phyloP scores from a whole-genome alignment of 37 sponge, comb jelly and placozoan genomes.

The Diacarnus erythraeanus region DNA sequence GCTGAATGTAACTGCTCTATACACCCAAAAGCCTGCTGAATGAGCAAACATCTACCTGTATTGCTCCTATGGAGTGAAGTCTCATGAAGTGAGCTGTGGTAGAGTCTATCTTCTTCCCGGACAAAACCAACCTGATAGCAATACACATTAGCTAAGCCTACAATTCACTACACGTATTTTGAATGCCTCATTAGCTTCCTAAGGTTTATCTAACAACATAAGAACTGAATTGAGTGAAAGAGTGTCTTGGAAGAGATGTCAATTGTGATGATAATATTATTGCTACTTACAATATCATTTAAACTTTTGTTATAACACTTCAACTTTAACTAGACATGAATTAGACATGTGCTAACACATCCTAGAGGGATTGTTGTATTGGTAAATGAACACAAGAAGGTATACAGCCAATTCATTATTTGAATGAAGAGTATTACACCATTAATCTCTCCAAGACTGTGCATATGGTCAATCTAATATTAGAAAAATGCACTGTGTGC shows the following conservation, averaged over 20 bases:
- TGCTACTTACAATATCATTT: not conserved
- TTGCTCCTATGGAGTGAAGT: not conserved
- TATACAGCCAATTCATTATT: too few relatives aligned
- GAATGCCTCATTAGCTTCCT: not conserved
- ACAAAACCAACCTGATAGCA: conserved; percentile 41
- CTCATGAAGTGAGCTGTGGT: conserved; percentile 15
- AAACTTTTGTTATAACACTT: conserved; percentile 12
- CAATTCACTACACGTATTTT: too few relatives aligned
- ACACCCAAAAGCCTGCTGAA: too few relatives aligned
- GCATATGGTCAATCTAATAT: too few relatives aligned
- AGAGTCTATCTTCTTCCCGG: conserved; percentile 14
- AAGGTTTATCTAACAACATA: not conserved
- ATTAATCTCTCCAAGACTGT: too few relatives aligned
- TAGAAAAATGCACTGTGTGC: too few relatives aligned
- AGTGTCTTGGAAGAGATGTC: not conserved
- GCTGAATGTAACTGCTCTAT: too few relatives aligned
- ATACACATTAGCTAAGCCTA: too few relatives aligned
- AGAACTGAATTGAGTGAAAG: not conserved
- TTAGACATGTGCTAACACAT: conserved; percentile 8
- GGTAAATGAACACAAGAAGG: too few relatives aligned
- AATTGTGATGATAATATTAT: not conserved
- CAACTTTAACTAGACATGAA: not conserved
- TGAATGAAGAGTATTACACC: too few relatives aligned
- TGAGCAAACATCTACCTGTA: too few relatives aligned
- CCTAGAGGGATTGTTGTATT: too few relatives aligned